Conservation (phyloP, 2,113 vertebrate genomes). For the Reinhardtius hippoglossoides region DNA sequence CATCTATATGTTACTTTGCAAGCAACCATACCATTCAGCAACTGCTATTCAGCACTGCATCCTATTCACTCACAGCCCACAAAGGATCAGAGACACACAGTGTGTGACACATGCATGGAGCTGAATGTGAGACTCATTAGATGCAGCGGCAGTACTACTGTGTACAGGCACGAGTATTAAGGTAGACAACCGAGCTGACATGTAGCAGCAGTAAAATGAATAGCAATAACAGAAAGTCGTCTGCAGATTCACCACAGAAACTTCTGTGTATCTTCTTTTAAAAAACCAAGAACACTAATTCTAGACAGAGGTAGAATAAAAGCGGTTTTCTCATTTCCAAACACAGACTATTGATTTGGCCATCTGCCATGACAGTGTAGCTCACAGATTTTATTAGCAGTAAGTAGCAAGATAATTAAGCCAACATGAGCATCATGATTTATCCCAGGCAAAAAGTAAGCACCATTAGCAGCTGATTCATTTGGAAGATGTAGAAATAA, state of each 20-base stretch:
- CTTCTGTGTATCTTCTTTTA: not conserved
- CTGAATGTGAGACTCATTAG: slow-evolving; percentile 41
- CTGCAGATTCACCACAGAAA: not conserved
- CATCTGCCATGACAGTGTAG: not conserved
- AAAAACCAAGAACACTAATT: not conserved
- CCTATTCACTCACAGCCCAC: slow-evolving; percentile 51
- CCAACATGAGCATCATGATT: not conserved
- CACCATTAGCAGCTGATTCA: not conserved
- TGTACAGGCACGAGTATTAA: slow-evolving; percentile 9
- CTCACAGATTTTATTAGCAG: not conserved
- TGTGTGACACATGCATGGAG: slow-evolving; percentile 54
- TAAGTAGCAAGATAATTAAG: not conserved
- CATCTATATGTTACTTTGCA: slow-evolving; percentile 50
- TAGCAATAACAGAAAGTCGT: not conserved
- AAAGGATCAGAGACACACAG: slow-evolving; percentile 50
- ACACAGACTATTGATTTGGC: not conserved
- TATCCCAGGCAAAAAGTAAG: not conserved
- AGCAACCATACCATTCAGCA: slow-evolving; percentile 48
- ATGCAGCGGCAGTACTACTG: slow-evolving; percentile 22
- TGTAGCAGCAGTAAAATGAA: not conserved
- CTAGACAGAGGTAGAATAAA: not conserved
- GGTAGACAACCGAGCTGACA: not conserved
- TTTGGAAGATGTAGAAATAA: not conserved
- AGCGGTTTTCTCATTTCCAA: not conserved
- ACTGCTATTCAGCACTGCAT: slow-evolving; percentile 45